These are phyloP conservation scores for Crenichthys baileyi DNA, from an alignment of 2,797 vertebrate genomes.

Conservation along the genomic window DNA sequence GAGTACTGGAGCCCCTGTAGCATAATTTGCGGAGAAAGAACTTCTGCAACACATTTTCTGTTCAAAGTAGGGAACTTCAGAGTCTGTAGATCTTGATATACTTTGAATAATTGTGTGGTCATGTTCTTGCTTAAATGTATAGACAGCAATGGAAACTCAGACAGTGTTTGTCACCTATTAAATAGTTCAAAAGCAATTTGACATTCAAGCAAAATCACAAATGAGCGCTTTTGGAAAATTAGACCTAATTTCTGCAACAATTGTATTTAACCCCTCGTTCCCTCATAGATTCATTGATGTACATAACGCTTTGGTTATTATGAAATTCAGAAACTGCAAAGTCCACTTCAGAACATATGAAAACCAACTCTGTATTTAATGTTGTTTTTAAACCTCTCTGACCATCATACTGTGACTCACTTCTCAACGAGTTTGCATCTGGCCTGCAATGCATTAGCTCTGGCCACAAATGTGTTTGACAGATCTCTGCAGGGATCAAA, in stretches of 20 bases:
- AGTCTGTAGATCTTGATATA: conserved; percentile 10
- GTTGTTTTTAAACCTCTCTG: conserved; percentile 31
- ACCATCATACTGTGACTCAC: conserved; percentile 28
- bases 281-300: neutral
- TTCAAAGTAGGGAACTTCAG: conserved; percentile 14
- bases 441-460: conserved; percentile 59
- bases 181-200: conserved; percentile 25
- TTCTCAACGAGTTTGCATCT: conserved; percentile 12
- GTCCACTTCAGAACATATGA: neutral
- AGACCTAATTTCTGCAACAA: neutral
- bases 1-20: conserved; percentile 6
- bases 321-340: neutral
- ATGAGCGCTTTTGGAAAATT: neutral
- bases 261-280: neutral
- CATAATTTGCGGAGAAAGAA: conserved; percentile 27
- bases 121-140: conserved; percentile 1
- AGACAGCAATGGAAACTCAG: conserved; percentile 8
- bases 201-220: conserved; percentile 1
- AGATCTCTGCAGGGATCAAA: conserved; percentile 70
- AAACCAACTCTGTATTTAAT: conserved; percentile 17
- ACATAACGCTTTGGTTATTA: neutral
- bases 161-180: conserved; percentile 24
- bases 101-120: conserved; percentile 6
- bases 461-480: conserved; percentile 71
- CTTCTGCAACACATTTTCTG: conserved; percentile 26